Evolutionary conservation across 2,888 invertebrate species (phyloP).

Genomic region (Cosmopolites sordidus): DNA sequence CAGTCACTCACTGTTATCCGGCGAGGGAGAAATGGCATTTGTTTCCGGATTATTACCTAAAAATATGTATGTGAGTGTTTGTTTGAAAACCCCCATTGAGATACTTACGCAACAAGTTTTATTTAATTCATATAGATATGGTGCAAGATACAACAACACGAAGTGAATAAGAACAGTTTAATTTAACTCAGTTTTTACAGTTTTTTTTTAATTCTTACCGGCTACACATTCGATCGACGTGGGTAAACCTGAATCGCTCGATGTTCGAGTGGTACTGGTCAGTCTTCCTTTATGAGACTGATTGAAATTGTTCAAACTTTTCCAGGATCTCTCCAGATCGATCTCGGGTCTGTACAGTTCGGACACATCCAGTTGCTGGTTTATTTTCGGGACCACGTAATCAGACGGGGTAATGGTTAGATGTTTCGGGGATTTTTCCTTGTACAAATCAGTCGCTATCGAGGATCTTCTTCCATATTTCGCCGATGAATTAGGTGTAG

Average conservation of each 20-base stretch:
- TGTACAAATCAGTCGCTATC: conserved; percentile 32
- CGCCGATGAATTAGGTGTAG: conserved; percentile 27
- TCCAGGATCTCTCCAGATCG: conserved; percentile 39
- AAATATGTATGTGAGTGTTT: not conserved
- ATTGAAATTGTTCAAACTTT: conserved; percentile 38
- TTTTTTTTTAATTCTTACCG: conserved; percentile 15
- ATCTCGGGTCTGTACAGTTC: conserved; percentile 26
- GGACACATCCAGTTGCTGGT: conserved; percentile 29
- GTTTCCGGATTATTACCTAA: conserved; percentile 5
- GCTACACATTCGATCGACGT: conserved; percentile 16
- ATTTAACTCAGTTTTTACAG: too few species aligned
- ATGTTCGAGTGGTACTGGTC: not conserved
- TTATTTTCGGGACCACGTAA: conserved; percentile 37
- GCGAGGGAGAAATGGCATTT: not conserved
- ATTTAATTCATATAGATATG: too few species aligned
- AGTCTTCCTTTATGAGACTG: conserved; percentile 41
- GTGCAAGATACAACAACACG: too few species aligned
- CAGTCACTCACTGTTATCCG: conserved; percentile 1
- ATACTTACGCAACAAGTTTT: too few species aligned
- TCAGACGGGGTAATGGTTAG: conserved; percentile 31
- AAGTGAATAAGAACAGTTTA: too few species aligned
- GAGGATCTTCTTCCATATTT: conserved; percentile 40
- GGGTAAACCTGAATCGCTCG: conserved; percentile 21
- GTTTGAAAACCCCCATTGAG: too few species aligned
- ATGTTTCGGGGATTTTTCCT: conserved; percentile 32